A percentile compares a stretch with the other conserved stretches of the same genome.
Conservation (phyloP, 2,888 invertebrate species). For the Oxystoma pomonae region DNA sequence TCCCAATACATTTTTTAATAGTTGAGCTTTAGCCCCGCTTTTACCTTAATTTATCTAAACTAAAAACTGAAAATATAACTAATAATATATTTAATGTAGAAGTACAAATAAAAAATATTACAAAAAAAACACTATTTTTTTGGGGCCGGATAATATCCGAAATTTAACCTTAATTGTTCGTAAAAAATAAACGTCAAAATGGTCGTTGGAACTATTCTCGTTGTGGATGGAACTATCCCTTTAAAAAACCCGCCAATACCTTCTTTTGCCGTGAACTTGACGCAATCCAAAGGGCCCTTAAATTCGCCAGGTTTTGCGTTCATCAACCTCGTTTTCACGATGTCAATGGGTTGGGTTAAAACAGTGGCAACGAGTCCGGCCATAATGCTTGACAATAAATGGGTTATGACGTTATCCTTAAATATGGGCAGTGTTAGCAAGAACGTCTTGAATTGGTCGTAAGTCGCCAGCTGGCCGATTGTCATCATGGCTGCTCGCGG, state of each 20-base stretch:
- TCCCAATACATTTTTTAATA: no score
- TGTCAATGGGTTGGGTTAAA: slow-evolving; percentile 1
- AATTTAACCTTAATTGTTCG: background rate
- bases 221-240: background rate
- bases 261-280: background rate
- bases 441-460: slow-evolving; percentile 81
- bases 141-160: background rate
- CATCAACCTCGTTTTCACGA: background rate
- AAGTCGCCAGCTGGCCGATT: slow-evolving; percentile 94
- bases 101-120: background rate
- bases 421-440: slow-evolving; percentile 25
- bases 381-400: slow-evolving; percentile 81
- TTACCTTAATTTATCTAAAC: no score
- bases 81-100: no score
- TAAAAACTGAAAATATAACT: no score
- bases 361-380: slow-evolving; percentile 46
- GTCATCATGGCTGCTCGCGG: slow-evolving; percentile 91
- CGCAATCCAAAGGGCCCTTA: background rate
- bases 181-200: slow-evolving; percentile 2
- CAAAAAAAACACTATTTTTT: background rate
- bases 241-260: background rate
- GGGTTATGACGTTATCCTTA: slow-evolving; percentile 54
- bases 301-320: slow-evolving; percentile 1
- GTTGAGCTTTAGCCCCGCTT: no score
- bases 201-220: background rate